These are phyloP conservation scores for Papilio helenus DNA, from an alignment of 1,140 invertebrate genomes.

Conservation along the genomic window DNA sequence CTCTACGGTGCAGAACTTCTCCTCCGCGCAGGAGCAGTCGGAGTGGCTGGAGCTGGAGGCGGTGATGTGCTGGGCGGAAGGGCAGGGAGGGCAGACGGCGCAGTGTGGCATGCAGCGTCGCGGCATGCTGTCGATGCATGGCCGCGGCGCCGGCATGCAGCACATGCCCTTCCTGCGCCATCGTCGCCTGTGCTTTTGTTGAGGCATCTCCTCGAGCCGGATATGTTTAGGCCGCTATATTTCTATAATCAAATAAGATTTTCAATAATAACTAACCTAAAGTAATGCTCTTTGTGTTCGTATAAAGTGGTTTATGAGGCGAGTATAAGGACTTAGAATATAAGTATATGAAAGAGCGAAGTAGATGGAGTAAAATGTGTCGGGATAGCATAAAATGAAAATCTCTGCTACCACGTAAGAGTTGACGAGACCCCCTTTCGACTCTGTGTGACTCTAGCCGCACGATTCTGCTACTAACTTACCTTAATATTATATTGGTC, in stretches of 20 bases:
- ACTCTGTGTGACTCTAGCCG: neutral
- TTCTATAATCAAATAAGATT: neutral
- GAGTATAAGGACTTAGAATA: neutral
- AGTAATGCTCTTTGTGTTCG: no score
- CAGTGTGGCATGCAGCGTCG: slow-evolving; percentile 26
- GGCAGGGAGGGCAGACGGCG: neutral
- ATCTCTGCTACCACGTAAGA: neutral
- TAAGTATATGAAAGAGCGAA: neutral
- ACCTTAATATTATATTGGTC: neutral
- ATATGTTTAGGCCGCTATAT: slow-evolving; percentile 1
- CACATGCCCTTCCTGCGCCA: slow-evolving; percentile 21
- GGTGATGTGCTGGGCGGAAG: neutral
- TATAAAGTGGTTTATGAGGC: neutral
- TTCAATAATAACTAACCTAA: no score
- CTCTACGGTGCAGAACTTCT: slow-evolving; percentile 39
- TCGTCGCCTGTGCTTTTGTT: slow-evolving; percentile 9
- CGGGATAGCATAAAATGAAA: neutral
- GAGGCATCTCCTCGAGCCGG: slow-evolving; percentile 29
- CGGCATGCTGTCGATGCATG: slow-evolving; percentile 39
- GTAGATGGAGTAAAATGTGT: neutral
- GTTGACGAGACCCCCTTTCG: neutral
- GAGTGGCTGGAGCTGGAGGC: slow-evolving; percentile 29
- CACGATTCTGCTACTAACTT: neutral
- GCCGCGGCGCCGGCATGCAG: slow-evolving; percentile 18
- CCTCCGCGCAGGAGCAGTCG: slow-evolving; percentile 39